Evolutionary conservation across 2,888 invertebrate genomes (phyloP).

Genomic region (Prosopocoilus inquinatus): DNA sequence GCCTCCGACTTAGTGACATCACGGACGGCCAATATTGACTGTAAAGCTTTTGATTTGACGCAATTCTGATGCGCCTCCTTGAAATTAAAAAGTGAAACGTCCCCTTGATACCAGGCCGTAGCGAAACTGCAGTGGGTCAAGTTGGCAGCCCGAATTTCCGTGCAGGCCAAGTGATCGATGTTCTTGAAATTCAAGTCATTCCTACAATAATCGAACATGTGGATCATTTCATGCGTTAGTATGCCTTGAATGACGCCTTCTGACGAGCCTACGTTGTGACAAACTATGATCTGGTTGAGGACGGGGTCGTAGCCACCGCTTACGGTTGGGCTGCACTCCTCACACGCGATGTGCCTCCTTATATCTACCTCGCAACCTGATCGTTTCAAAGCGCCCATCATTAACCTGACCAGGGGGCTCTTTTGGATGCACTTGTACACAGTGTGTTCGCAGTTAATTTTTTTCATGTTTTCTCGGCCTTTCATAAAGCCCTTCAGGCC

Average conservation of each 20-base stretch:
- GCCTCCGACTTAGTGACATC: constrained; percentile 72
- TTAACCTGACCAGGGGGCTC: constrained; percentile 78
- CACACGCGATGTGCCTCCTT: constrained; percentile 87
- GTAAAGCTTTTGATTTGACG: constrained; percentile 83
- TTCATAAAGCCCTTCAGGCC: constrained; percentile 43
- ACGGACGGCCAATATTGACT: constrained; percentile 80
- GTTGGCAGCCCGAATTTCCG: constrained; percentile 93
- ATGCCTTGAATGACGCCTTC: constrained; percentile 75
- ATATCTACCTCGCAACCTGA: constrained; percentile 82
- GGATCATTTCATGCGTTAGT: constrained; percentile 89
- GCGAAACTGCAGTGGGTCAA: constrained; percentile 88
- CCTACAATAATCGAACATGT: constrained; percentile 93
- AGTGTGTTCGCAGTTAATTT: constrained; percentile 76
- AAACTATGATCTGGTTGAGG: constrained; percentile 85
- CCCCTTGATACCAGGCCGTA: constrained; percentile 76
- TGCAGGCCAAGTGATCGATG: constrained; percentile 89
- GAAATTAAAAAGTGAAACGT: constrained; percentile 69
- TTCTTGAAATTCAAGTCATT: constrained; percentile 87
- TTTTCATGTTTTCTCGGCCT: constrained; percentile 68
- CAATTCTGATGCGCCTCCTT: constrained; percentile 82
- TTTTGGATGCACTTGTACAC: constrained; percentile 72
- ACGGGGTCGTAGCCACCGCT: constrained; percentile 90
- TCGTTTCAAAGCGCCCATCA: constrained; percentile 79
- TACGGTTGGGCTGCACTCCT: constrained; percentile 79
- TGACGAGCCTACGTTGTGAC: constrained; percentile 77